A percentile compares a stretch with the other conserved stretches of the same genome.
phyloP scores from a whole-genome alignment of 2,888 invertebrate species.

The Coleophora deauratella region DNA sequence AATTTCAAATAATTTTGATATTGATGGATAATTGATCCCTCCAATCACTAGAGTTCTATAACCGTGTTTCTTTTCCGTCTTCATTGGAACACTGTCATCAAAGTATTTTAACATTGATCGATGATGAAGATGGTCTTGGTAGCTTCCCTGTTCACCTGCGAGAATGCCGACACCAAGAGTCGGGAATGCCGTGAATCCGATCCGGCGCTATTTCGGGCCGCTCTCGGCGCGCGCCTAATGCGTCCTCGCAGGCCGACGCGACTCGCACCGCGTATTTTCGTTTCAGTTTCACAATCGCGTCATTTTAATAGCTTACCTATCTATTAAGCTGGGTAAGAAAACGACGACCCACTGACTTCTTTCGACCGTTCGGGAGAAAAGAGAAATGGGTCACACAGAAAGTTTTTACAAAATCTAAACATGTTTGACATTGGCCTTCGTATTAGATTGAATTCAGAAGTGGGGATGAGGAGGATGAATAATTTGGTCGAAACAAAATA shows the following conservation, averaged over 20 bases:
- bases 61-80: no score
- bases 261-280: conserved; percentile 55
- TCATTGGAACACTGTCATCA: no score
- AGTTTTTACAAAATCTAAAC: conserved; percentile 27
- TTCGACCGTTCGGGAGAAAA: neutral
- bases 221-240: conserved; percentile 67
- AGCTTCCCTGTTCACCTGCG: conserved; percentile 26
- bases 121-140: no score
- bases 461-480: no score
- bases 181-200: conserved; percentile 66
- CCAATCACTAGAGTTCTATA: no score
- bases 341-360: neutral
- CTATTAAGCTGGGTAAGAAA: conserved; percentile 12
- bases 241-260: conserved; percentile 67
- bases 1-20: no score
- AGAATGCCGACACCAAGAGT: conserved; percentile 38
- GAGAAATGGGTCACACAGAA: conserved; percentile 18
- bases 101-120: no score
- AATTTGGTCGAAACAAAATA: no score
- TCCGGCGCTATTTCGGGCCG: conserved; percentile 62
- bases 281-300: conserved; percentile 59
- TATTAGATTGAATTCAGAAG: conserved; percentile 40
- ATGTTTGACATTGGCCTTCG: conserved; percentile 62
- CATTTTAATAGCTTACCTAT: conserved; percentile 18
- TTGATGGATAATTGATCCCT: no score